Evolutionary conservation across 2,113 vertebrate species (phyloP), one percentile per base, ranked within the genome.

Genomic region (Phasianus colchicus): DNA sequence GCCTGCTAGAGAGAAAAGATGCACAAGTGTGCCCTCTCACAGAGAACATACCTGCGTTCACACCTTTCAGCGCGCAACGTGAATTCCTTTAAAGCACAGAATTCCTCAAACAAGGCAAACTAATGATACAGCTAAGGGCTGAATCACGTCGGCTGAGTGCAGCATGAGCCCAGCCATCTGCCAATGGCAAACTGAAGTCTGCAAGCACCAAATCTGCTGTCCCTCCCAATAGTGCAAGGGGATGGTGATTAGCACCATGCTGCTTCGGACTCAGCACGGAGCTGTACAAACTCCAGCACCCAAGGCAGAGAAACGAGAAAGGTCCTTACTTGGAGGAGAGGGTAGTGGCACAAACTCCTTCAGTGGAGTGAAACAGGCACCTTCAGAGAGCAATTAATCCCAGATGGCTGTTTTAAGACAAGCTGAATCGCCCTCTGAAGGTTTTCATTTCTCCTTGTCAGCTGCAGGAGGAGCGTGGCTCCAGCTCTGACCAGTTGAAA

Each of bases 41-140:
- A 6, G 47, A 36, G 6, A 78, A 75, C 0, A 0, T 2, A 42
- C 36, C n/a, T 30, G 29, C 1, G n/a, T 42, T 40, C 48, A 7
- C 42, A 67, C 34, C 70, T 3, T 1, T 11, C 66, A 42, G 22
- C 0, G 14, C 11, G 36, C 3, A 1, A 16, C 3, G 54, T 2
- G 9, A 84, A 43, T 47, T 38, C 40, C 72, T 69, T 29, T 29
- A 14, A 50, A 81, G 45, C 8, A n/a, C 47, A 60, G 47, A 90
- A 92, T n/a, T 76, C 61, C 74, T 79, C 77, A 75, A n/a, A 22
- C 22, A n/a, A 27, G 66, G 15, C 81, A 84, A 72, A 84, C 29
- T 9, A 60, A 52, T 22, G 52, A 72, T 78, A 61, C 3, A 27
- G 40, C 36, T 34, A 13, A 34, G 2, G 55, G n/a, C 54, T 61